Evolutionary conservation across 2,888 invertebrate genomes (phyloP), one percentile per base, ranked within the genome.

Genomic region (Taenaris catops): DNA sequence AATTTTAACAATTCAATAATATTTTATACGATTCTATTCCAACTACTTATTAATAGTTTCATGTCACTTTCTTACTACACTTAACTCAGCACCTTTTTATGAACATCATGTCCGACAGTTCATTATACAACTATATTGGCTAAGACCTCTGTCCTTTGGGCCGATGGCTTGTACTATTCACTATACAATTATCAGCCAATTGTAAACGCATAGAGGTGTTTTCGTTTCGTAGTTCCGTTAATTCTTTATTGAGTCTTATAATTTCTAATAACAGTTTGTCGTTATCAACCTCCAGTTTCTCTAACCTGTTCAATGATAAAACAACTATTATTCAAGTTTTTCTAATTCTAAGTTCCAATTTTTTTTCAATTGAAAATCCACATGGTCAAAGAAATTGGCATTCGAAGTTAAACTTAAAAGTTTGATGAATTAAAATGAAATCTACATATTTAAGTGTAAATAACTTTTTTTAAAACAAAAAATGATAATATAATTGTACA

Each of bases 171-270:
- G 79, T 78, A 37, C 39, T 45, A 7, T 37, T 36, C 1, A 49
- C 41, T 55, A 92, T 88, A 36, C 92, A 91, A 56, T 91, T 91
- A 49, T 91, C 90, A 9, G 90, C 89, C 17, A 94, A 67, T 46
- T 93, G 90, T 36, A 90, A 89, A 48, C 79, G 55, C 57, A 96
- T 88, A 21, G 92, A 87, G 25, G 89, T 79, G 65, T 96, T 96
- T 63, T 96, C 95, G 49, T 91, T 90, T 59, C 93, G 92, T 24
- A 96, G 76, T 50, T 92, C 91, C 4, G 91, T 76, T 51, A 93
- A 88, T 64, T 94, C 92, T 58, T 92, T 91, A 58, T 93, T 91
- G 38, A 94, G 75, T 46, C 91, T 84, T 48, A 93, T 90, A 38
- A 93, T 80, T 69, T 94, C 93, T 59, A 92, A 84, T 2, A 89